Percentiles rank a stretch among this genome's conserved stretches.
Conservation (phyloP, 1,140 invertebrate species). For the Drosophila equinoxialis region DNA sequence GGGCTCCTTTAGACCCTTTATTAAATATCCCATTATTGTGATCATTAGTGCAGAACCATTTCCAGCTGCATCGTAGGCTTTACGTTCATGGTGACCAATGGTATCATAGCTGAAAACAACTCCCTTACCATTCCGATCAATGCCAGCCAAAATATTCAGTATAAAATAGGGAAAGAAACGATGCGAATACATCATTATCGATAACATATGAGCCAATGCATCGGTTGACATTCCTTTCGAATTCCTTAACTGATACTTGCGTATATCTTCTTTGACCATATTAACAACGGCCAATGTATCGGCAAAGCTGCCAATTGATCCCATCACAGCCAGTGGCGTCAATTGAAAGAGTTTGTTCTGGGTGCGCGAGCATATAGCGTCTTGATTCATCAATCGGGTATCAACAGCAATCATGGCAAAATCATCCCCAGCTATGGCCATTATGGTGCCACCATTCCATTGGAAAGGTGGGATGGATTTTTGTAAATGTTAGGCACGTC, state of each 20-base stretch:
- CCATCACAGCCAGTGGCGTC: constrained; percentile 92
- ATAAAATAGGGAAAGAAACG: constrained; percentile 99
- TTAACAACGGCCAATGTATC: constrained; percentile 94
- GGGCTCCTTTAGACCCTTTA: constrained; percentile 94
- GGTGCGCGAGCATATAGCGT: constrained; percentile 93
- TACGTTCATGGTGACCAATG: constrained; percentile 94
- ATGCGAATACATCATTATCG: constrained; percentile 97
- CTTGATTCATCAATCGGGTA: constrained; percentile 95
- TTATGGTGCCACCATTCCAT: constrained; percentile 86
- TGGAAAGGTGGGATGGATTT: not conserved
- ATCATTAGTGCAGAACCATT: constrained; percentile 91
- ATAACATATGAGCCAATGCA: constrained; percentile 97
- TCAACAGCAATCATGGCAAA: constrained; percentile 94
- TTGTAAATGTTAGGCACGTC: too few relatives aligned
- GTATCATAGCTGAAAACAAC: constrained; percentile 98
- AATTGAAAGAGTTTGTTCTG: constrained; percentile 93
- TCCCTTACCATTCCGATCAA: constrained; percentile 94
- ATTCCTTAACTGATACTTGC: constrained; percentile 98
- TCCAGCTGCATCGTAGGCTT: constrained; percentile 92
- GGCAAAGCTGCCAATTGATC: constrained; percentile 97
- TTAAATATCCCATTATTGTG: constrained; percentile 89
- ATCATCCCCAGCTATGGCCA: constrained; percentile 97
- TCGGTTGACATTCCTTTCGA: constrained; percentile 95
- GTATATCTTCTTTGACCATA: constrained; percentile 91
- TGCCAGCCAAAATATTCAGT: constrained; percentile 95